phyloP scores from a whole-genome alignment of 2,888 invertebrate genomes.

The Lochmaea capreae region DNA sequence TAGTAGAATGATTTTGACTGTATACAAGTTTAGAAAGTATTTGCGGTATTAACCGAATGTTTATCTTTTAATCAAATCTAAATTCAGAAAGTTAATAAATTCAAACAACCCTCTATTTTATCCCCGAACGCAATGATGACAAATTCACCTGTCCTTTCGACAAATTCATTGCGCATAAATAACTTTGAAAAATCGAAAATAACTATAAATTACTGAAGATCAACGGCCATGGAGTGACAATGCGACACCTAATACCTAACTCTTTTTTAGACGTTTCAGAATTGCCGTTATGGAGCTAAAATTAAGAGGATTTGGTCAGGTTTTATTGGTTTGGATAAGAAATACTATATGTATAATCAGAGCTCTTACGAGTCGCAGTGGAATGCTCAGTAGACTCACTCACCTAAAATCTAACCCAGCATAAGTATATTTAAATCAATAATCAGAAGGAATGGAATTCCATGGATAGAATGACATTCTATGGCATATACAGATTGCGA shows the following conservation, averaged over 20 bases:
- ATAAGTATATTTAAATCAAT: too few species aligned
- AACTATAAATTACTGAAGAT: constrained; percentile 21
- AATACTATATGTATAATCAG: neutral
- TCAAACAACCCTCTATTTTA: neutral
- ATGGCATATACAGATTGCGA: too few species aligned
- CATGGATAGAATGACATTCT: too few species aligned
- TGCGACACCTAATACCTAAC: constrained; percentile 3
- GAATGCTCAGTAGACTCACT: too few species aligned
- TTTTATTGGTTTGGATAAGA: neutral
- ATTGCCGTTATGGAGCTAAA: neutral
- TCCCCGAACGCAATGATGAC: neutral
- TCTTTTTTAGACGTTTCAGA: neutral
- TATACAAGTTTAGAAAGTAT: too few species aligned
- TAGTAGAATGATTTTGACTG: too few species aligned
- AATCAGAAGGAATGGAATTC: too few species aligned
- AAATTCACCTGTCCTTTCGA: constrained; percentile 23
- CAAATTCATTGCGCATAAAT: constrained; percentile 9
- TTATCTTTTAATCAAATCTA: neutral
- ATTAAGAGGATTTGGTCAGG: neutral
- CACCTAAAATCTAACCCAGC: too few species aligned
- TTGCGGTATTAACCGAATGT: too few species aligned
- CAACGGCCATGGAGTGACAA: constrained; percentile 8
- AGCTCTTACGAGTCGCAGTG: too few species aligned
- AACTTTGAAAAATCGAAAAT: constrained; percentile 11
- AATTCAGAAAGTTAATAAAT: constrained; percentile 15